phyloP scores from a whole-genome alignment of 1,140 invertebrate species.

The Octopus sinensis region DNA sequence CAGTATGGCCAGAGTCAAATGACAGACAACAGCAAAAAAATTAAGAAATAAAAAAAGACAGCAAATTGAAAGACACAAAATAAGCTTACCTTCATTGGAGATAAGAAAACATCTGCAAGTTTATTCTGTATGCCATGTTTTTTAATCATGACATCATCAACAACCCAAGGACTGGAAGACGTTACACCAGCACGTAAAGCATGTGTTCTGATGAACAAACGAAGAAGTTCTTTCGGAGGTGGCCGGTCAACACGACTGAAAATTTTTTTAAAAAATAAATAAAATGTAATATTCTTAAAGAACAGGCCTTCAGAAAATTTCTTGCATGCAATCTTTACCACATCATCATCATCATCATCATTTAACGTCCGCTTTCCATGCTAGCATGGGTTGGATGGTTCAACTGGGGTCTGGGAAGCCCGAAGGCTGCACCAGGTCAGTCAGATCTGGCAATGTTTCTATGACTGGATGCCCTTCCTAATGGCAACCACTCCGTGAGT shows the following conservation, averaged over 20 bases:
- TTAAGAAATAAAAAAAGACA: no score
- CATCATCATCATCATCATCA: no score
- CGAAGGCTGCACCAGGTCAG: no score
- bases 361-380: no score
- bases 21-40: no score
- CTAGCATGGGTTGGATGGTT: no score
- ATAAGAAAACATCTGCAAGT: constrained; percentile 53
- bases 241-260: constrained; percentile 44
- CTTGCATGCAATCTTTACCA: not conserved
- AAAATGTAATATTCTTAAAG: no score
- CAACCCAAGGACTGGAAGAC: constrained; percentile 53
- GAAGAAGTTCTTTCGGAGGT: constrained; percentile 52
- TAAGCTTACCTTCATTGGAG: constrained; percentile 47
- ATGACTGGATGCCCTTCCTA: no score
- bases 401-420: no score
- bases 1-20: no score
- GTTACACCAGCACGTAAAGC: constrained; percentile 45
- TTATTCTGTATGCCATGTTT: constrained; percentile 51
- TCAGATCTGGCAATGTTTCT: no score
- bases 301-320: not conserved
- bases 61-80: not conserved
- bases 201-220: constrained; percentile 52
- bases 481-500: no score
- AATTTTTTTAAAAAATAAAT: not conserved
- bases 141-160: constrained; percentile 50